Evolutionary conservation across 2,797 vertebrate genomes (phyloP).

Genomic region (Adelosebastes latens): DNA sequence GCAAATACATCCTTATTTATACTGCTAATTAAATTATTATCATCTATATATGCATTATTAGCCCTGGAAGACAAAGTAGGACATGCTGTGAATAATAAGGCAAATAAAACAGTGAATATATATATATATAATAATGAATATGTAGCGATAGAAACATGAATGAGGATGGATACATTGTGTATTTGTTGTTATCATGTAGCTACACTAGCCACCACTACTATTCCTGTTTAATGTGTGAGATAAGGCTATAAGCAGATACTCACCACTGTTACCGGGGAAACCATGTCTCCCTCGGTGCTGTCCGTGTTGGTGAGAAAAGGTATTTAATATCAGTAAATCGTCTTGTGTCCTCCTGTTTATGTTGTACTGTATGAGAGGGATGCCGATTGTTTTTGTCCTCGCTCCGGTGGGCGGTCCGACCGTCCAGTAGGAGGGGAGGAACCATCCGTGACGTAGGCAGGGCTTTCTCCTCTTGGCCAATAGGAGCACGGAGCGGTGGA

Average conservation of each 20-base stretch:
- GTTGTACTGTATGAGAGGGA: slow-evolving; percentile 40
- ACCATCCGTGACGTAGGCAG: slow-evolving; percentile 13
- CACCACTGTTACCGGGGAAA: slow-evolving; percentile 87
- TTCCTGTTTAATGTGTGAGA: neutral
- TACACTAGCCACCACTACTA: slow-evolving; percentile 10
- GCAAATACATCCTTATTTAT: neutral
- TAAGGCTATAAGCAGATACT: slow-evolving; percentile 49
- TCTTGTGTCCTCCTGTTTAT: slow-evolving; percentile 29
- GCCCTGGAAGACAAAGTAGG: slow-evolving; percentile 6
- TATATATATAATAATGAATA: neutral
- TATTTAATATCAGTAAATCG: neutral
- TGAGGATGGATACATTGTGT: neutral
- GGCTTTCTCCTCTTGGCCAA: slow-evolving; percentile 54
- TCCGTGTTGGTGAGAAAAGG: neutral
- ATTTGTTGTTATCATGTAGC: slow-evolving; percentile 27
- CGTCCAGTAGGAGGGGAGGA: slow-evolving; percentile 52
- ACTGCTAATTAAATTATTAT: neutral
- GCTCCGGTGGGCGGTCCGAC: slow-evolving; percentile 71
- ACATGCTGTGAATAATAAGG: neutral
- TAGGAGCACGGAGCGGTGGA: neutral
- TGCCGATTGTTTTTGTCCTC: slow-evolving; percentile 84
- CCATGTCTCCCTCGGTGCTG: slow-evolving; percentile 72
- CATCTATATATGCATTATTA: neutral
- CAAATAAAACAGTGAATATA: neutral
- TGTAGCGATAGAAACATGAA: neutral